Evolutionary conservation across 2,113 vertebrate genomes (phyloP).

Genomic region (Clarias batrachus): DNA sequence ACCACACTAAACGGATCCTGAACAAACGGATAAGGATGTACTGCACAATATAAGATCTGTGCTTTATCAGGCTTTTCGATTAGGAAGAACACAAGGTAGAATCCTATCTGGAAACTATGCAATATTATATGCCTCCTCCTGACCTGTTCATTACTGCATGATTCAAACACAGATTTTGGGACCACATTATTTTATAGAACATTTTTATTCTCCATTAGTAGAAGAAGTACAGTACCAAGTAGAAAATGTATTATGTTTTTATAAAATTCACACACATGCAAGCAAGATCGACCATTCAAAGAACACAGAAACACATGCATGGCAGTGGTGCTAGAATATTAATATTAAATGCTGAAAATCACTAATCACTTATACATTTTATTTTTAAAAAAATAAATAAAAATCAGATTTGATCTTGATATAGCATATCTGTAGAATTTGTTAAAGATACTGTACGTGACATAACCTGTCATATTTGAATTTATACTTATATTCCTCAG

Average conservation of each 20-base stretch:
- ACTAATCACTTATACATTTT: slow-evolving; percentile 64
- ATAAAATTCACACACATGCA: slow-evolving; percentile 67
- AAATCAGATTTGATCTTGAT: slow-evolving; percentile 45
- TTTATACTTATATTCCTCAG: slow-evolving; percentile 16
- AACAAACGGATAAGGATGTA: slow-evolving; percentile 33
- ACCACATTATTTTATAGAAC: not conserved
- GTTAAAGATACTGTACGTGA: slow-evolving; percentile 16
- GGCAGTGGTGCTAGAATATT: slow-evolving; percentile 70
- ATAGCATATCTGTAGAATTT: slow-evolving; percentile 27
- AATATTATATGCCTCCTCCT: not conserved
- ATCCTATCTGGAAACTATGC: slow-evolving; percentile 50
- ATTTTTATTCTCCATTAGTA: slow-evolving; percentile 2
- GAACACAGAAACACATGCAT: slow-evolving; percentile 61
- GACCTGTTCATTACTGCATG: not conserved
- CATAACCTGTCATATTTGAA: slow-evolving; percentile 24
- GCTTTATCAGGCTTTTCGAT: slow-evolving; percentile 49
- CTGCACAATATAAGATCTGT: slow-evolving; percentile 51
- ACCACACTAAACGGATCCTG: slow-evolving; percentile 40
- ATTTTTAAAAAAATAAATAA: slow-evolving; percentile 70
- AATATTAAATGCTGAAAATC: slow-evolving; percentile 58
- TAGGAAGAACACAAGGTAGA: slow-evolving; percentile 36
- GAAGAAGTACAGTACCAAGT: slow-evolving; percentile 27
- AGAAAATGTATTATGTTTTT: slow-evolving; percentile 55
- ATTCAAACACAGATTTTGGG: not conserved
- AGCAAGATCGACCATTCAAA: slow-evolving; percentile 65